Conservation (phyloP, 2,113 vertebrate genomes). For the Alligator mississippiensis region DNA sequence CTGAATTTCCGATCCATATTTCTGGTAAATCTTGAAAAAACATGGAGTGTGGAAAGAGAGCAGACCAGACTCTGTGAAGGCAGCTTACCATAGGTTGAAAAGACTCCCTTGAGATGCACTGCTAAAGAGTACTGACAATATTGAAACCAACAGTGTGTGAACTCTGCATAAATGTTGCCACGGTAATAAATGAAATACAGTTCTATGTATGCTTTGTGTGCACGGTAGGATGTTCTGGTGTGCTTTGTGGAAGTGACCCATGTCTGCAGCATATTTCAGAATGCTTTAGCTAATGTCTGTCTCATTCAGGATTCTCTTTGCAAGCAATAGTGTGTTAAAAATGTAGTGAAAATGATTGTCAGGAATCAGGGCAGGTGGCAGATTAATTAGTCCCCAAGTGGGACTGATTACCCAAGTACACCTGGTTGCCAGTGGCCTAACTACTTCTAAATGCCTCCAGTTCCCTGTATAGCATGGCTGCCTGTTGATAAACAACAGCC, state of each 20-base stretch:
- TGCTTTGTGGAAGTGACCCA: not conserved
- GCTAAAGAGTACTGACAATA: not conserved
- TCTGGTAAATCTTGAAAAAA: slow-evolving; percentile 37
- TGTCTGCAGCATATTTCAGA: not conserved
- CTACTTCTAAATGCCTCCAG: no score
- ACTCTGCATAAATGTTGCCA: not conserved
- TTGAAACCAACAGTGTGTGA: not conserved
- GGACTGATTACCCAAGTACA: no score
- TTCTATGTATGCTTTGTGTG: not conserved
- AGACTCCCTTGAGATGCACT: not conserved
- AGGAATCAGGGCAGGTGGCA: no score
- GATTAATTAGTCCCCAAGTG: no score
- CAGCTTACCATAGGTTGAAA: not conserved
- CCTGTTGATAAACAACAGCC: no score
- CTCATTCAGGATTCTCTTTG: not conserved
- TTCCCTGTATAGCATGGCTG: no score
- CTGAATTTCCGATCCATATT: slow-evolving; percentile 38
- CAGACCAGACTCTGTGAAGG: not conserved
- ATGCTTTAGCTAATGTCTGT: not conserved
- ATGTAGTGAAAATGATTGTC: no score
- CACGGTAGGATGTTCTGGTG: not conserved
- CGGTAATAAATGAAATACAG: not conserved
- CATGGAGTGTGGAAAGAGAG: accelerated
- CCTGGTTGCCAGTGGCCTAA: not conserved
- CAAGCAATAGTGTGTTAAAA: not conserved